Base-by-base conservation (phyloP, 2,113 vertebrate species). In the Harpagus bidentatus region DNA sequence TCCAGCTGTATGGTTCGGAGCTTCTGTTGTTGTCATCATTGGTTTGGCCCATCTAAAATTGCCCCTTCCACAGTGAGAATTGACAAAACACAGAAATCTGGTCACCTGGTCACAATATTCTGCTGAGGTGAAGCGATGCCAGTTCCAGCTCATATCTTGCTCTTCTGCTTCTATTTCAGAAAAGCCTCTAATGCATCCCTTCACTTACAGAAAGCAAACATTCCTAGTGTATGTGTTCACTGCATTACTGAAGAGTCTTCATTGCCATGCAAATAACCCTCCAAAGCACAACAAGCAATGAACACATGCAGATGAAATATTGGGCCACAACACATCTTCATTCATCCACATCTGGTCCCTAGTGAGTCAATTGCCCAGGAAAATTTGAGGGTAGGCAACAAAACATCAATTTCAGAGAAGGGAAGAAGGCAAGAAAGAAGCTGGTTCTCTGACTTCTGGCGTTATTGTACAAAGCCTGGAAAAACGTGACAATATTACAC, bases 41-140 rank as follows among this genome's bases (percentile, higher is more conserved):
- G 56, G 42, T 96, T 86, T 93, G 34, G 58, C 61, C 86, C 82
- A 90, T 82, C 73, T 95, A 72, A 52, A 58, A 82, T 74, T 87
- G 69, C 93, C 93, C 45, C 65, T 97, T 95, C 69, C 69, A 90
- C 85, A 74, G 29, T 9, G 25, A 83, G 76, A 97, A 93, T 8
- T 80, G 94, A 96, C 62, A 74, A 97, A 97, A 86, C n/a, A 96
- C 63, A 94, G 95, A 97, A 96, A 96, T 97, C 95, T 97, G 95
- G 96, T 95, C 89, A 92, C 47, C 92, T 97, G 96, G 94, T 94
- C 78, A 73, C n/a, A 53, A 90, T 90, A 94, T 77, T 95, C 81
- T 90, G 83, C 77, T 77, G 83, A 92, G 58, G 83, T 84, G 62
- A 83, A 95, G 90, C 5, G 0, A 96, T 61, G 23, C 62, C 91